Conservation (phyloP, 2,113 vertebrate species). For the Lates calcarifer region DNA sequence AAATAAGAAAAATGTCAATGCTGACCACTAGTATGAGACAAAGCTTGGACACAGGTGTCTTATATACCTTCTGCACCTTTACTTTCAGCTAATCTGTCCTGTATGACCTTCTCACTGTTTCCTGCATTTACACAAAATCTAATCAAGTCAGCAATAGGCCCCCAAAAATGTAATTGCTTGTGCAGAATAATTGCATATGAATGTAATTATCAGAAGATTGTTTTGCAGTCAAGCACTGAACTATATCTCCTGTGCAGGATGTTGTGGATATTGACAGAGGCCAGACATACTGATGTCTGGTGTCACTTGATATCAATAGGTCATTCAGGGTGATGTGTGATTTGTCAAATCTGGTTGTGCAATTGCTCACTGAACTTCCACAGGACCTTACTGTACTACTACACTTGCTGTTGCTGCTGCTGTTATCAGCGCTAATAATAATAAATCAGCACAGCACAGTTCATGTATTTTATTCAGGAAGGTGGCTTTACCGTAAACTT, state of each 20-base stretch:
- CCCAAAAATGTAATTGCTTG: slow-evolving; percentile 15
- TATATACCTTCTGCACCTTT: slow-evolving; percentile 5
- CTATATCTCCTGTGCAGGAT: background rate
- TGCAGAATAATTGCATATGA: slow-evolving; percentile 25
- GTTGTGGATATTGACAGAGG: slow-evolving; percentile 39
- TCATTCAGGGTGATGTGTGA: slow-evolving; percentile 66
- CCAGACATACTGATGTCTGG: slow-evolving; percentile 47
- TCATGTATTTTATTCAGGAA: slow-evolving; percentile 46
- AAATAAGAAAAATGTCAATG: slow-evolving; percentile 17
- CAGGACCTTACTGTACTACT: slow-evolving; percentile 23
- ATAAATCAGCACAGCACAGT: slow-evolving; percentile 1
- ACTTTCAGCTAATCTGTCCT: background rate
- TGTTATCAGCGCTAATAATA: background rate
- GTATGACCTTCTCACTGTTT: slow-evolving; percentile 44
- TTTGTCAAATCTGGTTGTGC: slow-evolving; percentile 48
- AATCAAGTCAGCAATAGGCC: background rate
- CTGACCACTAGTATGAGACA: background rate
- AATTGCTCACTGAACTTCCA: slow-evolving; percentile 39
- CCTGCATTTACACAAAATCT: slow-evolving; percentile 29
- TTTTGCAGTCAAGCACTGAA: slow-evolving; percentile 16
- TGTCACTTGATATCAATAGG: slow-evolving; percentile 58
- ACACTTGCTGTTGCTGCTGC: background rate
- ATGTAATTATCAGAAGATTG: slow-evolving; percentile 14
- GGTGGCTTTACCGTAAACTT: slow-evolving; percentile 48
- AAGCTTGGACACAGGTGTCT: slow-evolving; percentile 7